Percentiles rank a stretch among this genome's conserved stretches.
phyloP scores from a whole-genome alignment of 1,140 invertebrate genomes.

The Prorops nasuta region DNA sequence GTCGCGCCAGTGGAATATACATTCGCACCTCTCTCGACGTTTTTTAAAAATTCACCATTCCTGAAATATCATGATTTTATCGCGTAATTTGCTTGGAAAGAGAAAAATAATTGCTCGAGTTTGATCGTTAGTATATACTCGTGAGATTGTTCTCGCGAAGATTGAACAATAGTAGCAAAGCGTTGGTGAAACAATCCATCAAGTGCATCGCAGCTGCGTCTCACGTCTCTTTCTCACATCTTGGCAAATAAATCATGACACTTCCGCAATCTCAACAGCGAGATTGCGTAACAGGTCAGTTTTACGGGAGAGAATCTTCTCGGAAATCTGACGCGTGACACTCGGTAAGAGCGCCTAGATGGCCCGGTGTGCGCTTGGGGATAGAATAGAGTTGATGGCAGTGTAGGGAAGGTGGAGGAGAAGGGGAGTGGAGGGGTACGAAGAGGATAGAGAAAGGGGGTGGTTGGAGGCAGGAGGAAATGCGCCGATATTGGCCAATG shows the following conservation, averaged over 20 bases:
- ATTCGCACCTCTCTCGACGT: no score
- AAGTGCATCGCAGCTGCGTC: no score
- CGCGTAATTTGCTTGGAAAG: no score
- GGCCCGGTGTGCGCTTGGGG: neutral
- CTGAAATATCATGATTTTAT: no score
- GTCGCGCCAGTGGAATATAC: no score
- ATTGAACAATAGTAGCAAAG: no score
- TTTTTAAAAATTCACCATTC: no score
- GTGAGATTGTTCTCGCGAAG: no score
- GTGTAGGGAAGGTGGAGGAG: conserved; percentile 12
- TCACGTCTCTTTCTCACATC: neutral
- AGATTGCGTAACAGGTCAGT: neutral
- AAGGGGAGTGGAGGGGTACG: neutral
- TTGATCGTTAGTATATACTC: no score
- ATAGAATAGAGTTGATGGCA: conserved; percentile 24
- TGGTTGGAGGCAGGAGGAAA: neutral
- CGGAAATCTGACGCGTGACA: neutral
- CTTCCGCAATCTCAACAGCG: neutral
- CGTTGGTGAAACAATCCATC: no score
- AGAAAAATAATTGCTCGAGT: no score
- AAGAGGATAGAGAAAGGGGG: conserved; percentile 4
- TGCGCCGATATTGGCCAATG: conserved; percentile 43
- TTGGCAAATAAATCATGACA: neutral
- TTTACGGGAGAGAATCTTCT: neutral
- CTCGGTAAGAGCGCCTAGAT: neutral